Evolutionary conservation across 2,797 vertebrate genomes (phyloP), one percentile per base, ranked within the genome.

Genomic region (Anguilla marmorata): DNA sequence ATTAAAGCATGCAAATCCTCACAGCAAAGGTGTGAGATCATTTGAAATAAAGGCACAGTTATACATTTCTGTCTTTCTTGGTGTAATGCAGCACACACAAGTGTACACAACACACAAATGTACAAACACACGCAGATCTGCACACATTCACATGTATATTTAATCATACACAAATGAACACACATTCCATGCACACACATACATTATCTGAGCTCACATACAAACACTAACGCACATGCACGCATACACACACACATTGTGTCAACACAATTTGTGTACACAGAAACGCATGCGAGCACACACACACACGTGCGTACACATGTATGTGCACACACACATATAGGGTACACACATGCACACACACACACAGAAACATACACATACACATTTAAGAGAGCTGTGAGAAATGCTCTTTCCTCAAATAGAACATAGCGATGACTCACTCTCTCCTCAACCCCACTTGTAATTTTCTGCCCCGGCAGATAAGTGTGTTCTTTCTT

Each of bases 331-430:
- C 84, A 85, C 4, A 37, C 52, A 60, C 56, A 60, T 16, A 37
- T 7, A 19, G 30, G 3, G 41, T 2, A 33, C 33, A 54, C 27
- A 33, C 37, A 79, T 0, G 14, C 74, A 41, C 16, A 7, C 37
- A 37, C 74, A 79, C 30, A 14, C 0, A 76, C 14, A 79, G 6
- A 14, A 3, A 79, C 3, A 41, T 14, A 21, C 74, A 79, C 11
- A 37, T 0, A n/a, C 3, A 58, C 30, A 85, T 24, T 58, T 58
- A 12, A 14, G 54, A 91, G 79, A 91, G 79, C 86, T 84, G 94
- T 94, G 92, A 94, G 94, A 93, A 93, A 93, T 94, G 95, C 93
- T 94, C 94, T 94, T 90, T 93, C 93, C 93, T 94, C 94, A 94
- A 95, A 95, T 95, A 96, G 95, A 95, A 95, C 48, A 83, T 50